Evolutionary conservation across 2,113 vertebrate genomes (phyloP).

Genomic region (Trachemys scripta): DNA sequence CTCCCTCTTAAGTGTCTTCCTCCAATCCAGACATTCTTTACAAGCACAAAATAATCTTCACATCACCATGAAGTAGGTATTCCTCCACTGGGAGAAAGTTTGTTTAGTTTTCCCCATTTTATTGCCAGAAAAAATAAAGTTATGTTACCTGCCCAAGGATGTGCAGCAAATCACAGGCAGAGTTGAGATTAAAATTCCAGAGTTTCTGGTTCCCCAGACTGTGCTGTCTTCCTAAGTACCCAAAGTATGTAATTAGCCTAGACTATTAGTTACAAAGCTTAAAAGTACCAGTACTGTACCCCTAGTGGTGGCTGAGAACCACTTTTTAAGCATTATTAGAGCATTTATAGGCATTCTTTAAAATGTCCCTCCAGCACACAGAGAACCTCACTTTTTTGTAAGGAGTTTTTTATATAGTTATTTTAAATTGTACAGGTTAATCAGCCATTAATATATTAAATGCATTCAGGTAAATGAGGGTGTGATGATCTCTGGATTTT

Average conservation of each 20-base stretch:
- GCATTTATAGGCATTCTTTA: not conserved
- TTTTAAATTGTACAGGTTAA: slow-evolving; percentile 61
- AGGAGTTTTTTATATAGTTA: slow-evolving; percentile 6
- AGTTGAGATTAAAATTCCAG: not conserved
- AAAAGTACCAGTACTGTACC: not conserved
- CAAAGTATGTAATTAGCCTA: not conserved
- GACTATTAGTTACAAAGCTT: not conserved
- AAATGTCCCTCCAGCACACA: not conserved
- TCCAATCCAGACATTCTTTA: not conserved
- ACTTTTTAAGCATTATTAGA: not conserved
- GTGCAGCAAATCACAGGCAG: rapidly evolving
- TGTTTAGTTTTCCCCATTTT: not conserved
- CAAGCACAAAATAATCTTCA: not conserved
- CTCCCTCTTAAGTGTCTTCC: not conserved
- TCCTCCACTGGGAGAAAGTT: not conserved
- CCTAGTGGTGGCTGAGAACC: not conserved
- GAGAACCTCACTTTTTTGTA: not conserved
- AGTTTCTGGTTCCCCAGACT: not conserved
- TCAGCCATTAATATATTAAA: slow-evolving; percentile 21
- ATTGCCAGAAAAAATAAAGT: slow-evolving; percentile 12
- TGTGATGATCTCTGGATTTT: slow-evolving; percentile 53
- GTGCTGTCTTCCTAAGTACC: not conserved
- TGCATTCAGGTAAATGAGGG: slow-evolving; percentile 40
- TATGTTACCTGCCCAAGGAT: not conserved
- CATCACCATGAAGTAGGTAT: not conserved